A percentile compares a stretch with the other conserved stretches of the same genome.
phyloP scores from a whole-genome alignment of 1,140 invertebrate species.

The Temnothorax nylanderi region DNA sequence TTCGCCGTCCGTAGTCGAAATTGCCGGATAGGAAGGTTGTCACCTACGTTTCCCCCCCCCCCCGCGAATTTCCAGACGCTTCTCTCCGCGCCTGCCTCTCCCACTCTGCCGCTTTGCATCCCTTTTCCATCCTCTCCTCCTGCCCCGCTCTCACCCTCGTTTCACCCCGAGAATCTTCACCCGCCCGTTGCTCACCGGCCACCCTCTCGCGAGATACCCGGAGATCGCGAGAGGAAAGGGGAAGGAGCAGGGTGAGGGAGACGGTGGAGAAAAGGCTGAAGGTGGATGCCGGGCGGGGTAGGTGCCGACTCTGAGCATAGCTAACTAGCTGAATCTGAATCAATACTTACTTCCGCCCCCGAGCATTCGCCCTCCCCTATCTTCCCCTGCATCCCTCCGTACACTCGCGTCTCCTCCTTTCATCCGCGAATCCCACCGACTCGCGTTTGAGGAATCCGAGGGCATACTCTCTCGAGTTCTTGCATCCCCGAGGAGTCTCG shows the following conservation, averaged over 20 bases:
- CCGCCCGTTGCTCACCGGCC: slow-evolving; percentile 56
- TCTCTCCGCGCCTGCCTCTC: slow-evolving; percentile 26
- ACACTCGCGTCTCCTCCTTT: slow-evolving; percentile 9
- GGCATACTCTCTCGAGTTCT: slow-evolving; percentile 8
- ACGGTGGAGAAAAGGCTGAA: slow-evolving; percentile 14
- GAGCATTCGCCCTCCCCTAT: slow-evolving; percentile 58
- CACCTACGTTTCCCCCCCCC: slow-evolving; percentile 86
- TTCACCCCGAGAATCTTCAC: slow-evolving; percentile 37
- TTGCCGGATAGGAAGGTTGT: slow-evolving; percentile 67
- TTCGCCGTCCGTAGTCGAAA: slow-evolving; percentile 7
- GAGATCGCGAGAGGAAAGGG: neutral
- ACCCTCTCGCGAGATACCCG: slow-evolving; percentile 30
- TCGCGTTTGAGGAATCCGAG: slow-evolving; percentile 52
- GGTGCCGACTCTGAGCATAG: slow-evolving; percentile 79
- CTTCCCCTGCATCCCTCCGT: slow-evolving; percentile 25
- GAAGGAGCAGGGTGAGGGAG: neutral
- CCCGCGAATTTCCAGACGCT: slow-evolving; percentile 86
- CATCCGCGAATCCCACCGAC: slow-evolving; percentile 14
- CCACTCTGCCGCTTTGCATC: slow-evolving; percentile 39
- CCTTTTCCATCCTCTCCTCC: slow-evolving; percentile 30
- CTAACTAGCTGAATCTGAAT: slow-evolving; percentile 84
- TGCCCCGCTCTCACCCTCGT: slow-evolving; percentile 17
- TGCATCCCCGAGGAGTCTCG: neutral
- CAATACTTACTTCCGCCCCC: slow-evolving; percentile 81
- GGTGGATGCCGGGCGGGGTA: slow-evolving; percentile 64